Percentiles rank a stretch among this genome's conserved stretches.
Conservation (phyloP, 1,140 invertebrate genomes). For the Apocrypta bakeri region DNA sequence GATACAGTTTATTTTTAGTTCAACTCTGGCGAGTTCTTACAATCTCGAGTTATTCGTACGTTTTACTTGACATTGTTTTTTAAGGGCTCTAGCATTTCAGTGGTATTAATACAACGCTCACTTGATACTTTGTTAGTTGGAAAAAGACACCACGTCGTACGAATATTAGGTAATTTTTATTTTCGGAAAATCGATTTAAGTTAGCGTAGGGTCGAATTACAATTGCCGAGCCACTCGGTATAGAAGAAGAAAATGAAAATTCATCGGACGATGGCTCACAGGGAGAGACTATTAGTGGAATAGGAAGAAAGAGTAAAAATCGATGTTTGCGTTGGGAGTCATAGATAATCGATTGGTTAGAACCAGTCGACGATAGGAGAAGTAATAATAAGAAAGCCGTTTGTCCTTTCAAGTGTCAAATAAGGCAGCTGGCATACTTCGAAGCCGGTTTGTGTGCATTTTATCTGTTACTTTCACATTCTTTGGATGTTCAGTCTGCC, state of each 20-base stretch:
- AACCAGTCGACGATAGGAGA: constrained; percentile 58
- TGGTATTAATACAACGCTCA: too few species aligned
- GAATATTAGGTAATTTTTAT: neutral
- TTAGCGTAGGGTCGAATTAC: neutral
- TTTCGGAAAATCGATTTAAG: neutral
- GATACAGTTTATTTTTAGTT: constrained; percentile 27
- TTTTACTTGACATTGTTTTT: too few species aligned
- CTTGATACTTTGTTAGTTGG: too few species aligned
- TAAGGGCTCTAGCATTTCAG: too few species aligned
- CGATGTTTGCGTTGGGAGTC: constrained; percentile 53
- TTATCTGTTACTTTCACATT: constrained; percentile 54
- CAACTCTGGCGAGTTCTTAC: neutral
- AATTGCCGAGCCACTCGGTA: neutral
- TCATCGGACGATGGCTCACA: constrained; percentile 49
- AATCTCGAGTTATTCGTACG: too few species aligned
- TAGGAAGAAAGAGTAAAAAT: constrained; percentile 42
- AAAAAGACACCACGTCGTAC: too few species aligned
- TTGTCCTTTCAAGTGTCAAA: constrained; percentile 72
- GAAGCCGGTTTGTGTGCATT: constrained; percentile 52
- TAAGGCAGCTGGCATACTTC: constrained; percentile 66
- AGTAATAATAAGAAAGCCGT: constrained; percentile 74
- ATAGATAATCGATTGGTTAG: constrained; percentile 52
- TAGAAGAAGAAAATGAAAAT: constrained; percentile 53
- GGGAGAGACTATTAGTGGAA: constrained; percentile 49
- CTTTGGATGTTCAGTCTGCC: constrained; percentile 44